Base-by-base conservation (phyloP, 1,140 invertebrate genomes). In the Mya arenaria region DNA sequence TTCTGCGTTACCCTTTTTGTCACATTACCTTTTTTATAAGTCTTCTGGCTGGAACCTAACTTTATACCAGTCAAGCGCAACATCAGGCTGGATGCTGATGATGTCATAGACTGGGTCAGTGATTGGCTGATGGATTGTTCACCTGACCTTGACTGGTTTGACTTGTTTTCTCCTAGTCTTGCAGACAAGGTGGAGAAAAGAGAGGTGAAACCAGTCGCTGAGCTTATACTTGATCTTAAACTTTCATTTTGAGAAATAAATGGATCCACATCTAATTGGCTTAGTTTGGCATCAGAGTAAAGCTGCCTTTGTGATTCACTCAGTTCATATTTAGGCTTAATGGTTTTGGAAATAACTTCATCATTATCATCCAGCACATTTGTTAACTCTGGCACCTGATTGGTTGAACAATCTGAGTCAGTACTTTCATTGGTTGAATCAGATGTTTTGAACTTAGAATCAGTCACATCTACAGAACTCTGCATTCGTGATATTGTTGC, bases 31-130 rank as follows among this genome's bases (percentile, higher is more conserved):
- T 71, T 69, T 56, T 80, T 80, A 37, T 80, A 80, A 30, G 77
- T 71, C 36, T 71, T 80, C 13, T 65, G n/a, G 36, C n/a, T 58
- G 15, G 65, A 58, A 6, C 77, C 77, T 48, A 80, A 69, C 66
- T 80, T 63, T 0, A 71, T 41, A 44, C 73, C 73, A 41, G 73
- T 75, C 41, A 80, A 34, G 25, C 63, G n/a, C 34, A 66, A 56
- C 1, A 80, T 65, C 37, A 80, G 65, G 62, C 77, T 80, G 65
- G 63, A 58, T 30, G 77, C 77, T 28, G 77, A 80, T 68, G 63
- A 68, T 60, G 77, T 80, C 77, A 80, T 80, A 13, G 77, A 80
- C 55, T 52, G 37, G 30, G 77, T 80, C 25, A 80, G 66, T 6
- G 77, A 80, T 52, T 80, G 77, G 32, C 34, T 68, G 17, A 30